Evolutionary conservation across 53 echinoderm and acorn worm species (phyloP).

Genomic region (Astropecten irregularis): DNA sequence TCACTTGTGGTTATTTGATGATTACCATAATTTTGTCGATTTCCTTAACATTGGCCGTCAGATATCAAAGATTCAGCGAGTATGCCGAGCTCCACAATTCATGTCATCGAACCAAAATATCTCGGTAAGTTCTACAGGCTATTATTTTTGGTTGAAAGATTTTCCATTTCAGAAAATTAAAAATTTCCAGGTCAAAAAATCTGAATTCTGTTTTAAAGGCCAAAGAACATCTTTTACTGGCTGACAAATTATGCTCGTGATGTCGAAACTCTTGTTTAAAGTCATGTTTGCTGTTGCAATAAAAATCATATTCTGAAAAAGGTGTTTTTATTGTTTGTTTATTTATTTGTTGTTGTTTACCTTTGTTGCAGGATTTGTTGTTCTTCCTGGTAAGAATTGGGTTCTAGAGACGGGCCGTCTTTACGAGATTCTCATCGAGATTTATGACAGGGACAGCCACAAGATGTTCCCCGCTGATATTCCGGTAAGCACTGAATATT

Average conservation of each 20-base stretch:
- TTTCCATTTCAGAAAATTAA: too few relatives aligned
- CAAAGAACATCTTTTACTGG: too few relatives aligned
- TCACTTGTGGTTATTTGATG: too few relatives aligned
- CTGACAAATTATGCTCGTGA: too few relatives aligned
- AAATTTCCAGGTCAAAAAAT: too few relatives aligned
- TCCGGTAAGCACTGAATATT: conserved; percentile 64
- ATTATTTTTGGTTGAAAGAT: too few relatives aligned
- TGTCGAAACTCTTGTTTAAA: too few relatives aligned
- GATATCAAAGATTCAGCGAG: conserved; percentile 69
- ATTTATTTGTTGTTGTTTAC: background rate
- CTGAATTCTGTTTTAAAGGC: too few relatives aligned
- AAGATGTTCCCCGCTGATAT: conserved; percentile 95
- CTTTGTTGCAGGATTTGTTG: conserved; percentile 82
- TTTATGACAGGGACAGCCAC: conserved; percentile 92
- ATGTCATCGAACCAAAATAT: conserved; percentile 96
- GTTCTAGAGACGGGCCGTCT: conserved; percentile 75
- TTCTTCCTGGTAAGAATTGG: conserved; percentile 94
- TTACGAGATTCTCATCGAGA: conserved; percentile 91
- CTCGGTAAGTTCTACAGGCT: conserved; percentile 90
- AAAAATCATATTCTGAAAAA: background rate
- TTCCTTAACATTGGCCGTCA: conserved; percentile 1
- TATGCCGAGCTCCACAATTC: conserved; percentile 81
- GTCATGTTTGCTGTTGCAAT: too few relatives aligned
- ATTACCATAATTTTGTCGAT: background rate
- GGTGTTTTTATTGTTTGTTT: too few relatives aligned